These are phyloP conservation scores for Hylomyscus alleni DNA, from an alignment of 2,797 vertebrate species.

Conservation along the genomic window DNA sequence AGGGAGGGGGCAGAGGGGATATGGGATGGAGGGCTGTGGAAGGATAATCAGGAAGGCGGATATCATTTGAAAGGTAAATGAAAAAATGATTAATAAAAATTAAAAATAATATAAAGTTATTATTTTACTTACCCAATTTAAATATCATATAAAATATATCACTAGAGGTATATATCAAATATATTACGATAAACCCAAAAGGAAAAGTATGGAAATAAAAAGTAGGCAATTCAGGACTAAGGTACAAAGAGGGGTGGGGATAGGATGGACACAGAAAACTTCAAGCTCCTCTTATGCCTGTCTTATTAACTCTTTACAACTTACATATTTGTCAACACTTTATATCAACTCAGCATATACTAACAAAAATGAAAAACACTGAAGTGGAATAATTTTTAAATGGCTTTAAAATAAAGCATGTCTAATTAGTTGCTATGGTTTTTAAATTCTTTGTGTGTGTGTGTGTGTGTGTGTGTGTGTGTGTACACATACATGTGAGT, in stretches of 20 bases:
- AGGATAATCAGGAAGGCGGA: too few relatives aligned
- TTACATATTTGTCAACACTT: constrained; percentile 31
- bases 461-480: background rate
- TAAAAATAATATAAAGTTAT: constrained; percentile 23
- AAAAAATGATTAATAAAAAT: too few relatives aligned
- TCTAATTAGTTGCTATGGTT: background rate
- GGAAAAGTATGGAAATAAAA: constrained; percentile 46
- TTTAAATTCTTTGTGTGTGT: background rate
- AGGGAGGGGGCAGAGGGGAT: too few relatives aligned
- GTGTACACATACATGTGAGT: background rate
- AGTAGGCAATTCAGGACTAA: constrained; percentile 23
- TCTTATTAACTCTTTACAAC: constrained; percentile 26
- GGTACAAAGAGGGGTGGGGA: background rate
- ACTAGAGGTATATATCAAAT: background rate
- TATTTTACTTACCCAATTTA: constrained; percentile 49
- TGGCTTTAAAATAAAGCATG: constrained; percentile 25
- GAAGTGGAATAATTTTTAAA: constrained; percentile 58
- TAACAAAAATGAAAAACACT: constrained; percentile 30
- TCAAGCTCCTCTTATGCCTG: background rate
- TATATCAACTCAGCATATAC: constrained; percentile 33
- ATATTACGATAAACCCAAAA: constrained; percentile 19
- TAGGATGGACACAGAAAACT: background rate
- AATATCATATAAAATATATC: constrained; percentile 18
- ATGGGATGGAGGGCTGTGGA: too few relatives aligned
- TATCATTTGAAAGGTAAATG: too few relatives aligned